These are phyloP conservation scores for Macrochelys suwanniensis DNA, from an alignment of 2,797 vertebrate genomes.

Conservation along the genomic window DNA sequence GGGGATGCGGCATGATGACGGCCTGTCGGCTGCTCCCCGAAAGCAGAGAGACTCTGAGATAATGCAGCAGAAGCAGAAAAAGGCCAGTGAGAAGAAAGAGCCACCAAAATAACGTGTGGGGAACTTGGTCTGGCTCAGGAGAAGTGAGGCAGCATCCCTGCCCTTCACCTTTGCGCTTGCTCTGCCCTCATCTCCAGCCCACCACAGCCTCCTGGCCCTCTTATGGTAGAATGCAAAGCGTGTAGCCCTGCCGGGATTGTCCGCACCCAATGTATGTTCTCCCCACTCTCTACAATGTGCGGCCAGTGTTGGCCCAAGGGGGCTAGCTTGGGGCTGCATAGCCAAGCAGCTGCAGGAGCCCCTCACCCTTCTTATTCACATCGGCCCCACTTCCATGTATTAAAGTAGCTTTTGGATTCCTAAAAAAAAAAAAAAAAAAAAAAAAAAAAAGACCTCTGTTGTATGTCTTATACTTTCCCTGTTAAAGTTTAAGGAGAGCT, in stretches of 20 bases:
- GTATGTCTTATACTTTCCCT: no score
- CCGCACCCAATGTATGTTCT: constrained; percentile 64
- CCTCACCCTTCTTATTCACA: constrained; percentile 77
- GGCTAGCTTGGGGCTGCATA: constrained; percentile 59
- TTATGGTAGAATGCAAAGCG: constrained; percentile 64
- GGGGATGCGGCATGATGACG: constrained; percentile 89
- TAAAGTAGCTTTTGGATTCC: constrained; percentile 81
- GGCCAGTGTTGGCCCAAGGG: constrained; percentile 47
- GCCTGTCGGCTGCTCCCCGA: constrained; percentile 91
- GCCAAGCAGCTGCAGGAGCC: constrained; percentile 27
- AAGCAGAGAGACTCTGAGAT: constrained; percentile 97
- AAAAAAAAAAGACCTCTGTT: no score
- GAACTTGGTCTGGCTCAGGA: neutral
- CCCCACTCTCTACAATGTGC: neutral
- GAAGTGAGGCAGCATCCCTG: constrained; percentile 35
- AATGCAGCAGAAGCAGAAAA: constrained; percentile 97
- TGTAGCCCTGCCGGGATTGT: constrained; percentile 69
- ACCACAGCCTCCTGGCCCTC: neutral
- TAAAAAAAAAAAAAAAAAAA: neutral
- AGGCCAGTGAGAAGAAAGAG: constrained; percentile 82
- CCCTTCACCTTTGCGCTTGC: constrained; percentile 67
- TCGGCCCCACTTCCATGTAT: constrained; percentile 76
- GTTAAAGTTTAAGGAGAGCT: no score
- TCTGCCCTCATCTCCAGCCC: neutral
- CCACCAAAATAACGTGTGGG: constrained; percentile 84